These are phyloP conservation scores for Agriopis aurantiaria DNA, from an alignment of 2,888 invertebrate genomes.

Conservation along the genomic window DNA sequence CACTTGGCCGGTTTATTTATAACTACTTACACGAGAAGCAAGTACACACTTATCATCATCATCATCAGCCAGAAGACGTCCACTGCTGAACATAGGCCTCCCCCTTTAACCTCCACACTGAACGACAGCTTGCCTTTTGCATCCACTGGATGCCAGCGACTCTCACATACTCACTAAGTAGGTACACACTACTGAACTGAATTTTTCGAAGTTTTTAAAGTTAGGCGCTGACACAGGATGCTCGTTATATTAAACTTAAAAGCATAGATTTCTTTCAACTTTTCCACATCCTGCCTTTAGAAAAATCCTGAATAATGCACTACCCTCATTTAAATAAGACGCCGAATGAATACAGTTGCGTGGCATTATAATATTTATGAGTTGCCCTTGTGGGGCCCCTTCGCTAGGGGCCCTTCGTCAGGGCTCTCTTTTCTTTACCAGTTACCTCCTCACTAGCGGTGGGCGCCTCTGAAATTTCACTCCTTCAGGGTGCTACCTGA, in stretches of 20 bases:
- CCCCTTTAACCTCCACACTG: too few species aligned
- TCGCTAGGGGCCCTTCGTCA: background rate
- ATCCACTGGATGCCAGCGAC: too few species aligned
- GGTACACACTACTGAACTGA: too few species aligned
- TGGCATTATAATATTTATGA: conserved; percentile 76
- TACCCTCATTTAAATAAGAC: conserved; percentile 67
- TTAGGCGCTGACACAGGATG: background rate
- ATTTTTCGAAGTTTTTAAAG: background rate
- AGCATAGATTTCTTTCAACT: conserved; percentile 16
- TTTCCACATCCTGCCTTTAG: conserved; percentile 40
- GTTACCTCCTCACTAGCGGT: conserved; percentile 39
- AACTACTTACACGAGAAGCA: too few species aligned
- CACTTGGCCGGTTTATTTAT: too few species aligned
- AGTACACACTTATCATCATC: too few species aligned
- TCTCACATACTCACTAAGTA: too few species aligned
- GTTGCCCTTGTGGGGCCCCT: conserved; percentile 41
- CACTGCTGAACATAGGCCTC: too few species aligned
- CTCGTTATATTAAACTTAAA: conserved; percentile 6
- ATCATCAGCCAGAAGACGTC: too few species aligned
- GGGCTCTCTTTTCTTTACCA: background rate
- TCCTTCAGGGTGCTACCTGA: conserved; percentile 62
- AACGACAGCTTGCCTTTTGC: too few species aligned
- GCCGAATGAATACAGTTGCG: conserved; percentile 52
- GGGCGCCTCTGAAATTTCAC: conserved; percentile 63
- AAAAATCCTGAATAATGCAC: conserved; percentile 59